Evolutionary conservation across 1,140 invertebrate genomes (phyloP).

Genomic region (Nasonia vitripennis): DNA sequence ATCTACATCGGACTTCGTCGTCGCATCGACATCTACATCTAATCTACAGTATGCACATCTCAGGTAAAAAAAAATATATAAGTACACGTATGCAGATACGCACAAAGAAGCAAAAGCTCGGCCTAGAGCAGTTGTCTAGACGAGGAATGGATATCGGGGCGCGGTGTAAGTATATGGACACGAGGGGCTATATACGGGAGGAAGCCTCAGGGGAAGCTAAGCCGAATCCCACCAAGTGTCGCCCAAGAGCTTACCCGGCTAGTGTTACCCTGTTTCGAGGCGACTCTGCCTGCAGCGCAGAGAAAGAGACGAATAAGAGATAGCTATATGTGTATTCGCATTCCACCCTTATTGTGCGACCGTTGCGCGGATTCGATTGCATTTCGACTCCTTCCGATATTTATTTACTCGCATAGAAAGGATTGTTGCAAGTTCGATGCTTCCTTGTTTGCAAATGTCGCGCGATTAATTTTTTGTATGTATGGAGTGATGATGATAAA

Average conservation of each 20-base stretch:
- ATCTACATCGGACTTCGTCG: too few species aligned
- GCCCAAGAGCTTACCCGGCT: constrained; percentile 71
- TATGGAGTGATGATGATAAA: too few species aligned
- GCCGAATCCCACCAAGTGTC: constrained; percentile 71
- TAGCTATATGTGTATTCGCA: constrained; percentile 55
- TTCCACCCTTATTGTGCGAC: constrained; percentile 64
- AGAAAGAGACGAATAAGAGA: constrained; percentile 26
- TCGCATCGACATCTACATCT: background rate
- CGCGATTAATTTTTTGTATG: too few species aligned
- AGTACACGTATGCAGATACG: background rate
- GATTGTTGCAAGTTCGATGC: too few species aligned
- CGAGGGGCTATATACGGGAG: background rate
- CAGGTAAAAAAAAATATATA: background rate
- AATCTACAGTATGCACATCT: too few species aligned
- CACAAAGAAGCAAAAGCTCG: background rate
- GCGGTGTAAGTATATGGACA: background rate
- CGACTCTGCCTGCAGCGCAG: constrained; percentile 47
- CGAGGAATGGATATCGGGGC: background rate
- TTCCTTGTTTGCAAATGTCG: too few species aligned
- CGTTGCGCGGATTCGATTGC: constrained; percentile 55
- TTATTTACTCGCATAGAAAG: background rate
- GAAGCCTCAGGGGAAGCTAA: constrained; percentile 61
- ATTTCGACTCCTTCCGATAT: constrained; percentile 2
- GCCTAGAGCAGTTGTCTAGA: background rate
- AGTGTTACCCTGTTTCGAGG: constrained; percentile 66